Evolutionary conservation across 2,113 vertebrate genomes (phyloP).

Genomic region (Rafetus swinhoei): DNA sequence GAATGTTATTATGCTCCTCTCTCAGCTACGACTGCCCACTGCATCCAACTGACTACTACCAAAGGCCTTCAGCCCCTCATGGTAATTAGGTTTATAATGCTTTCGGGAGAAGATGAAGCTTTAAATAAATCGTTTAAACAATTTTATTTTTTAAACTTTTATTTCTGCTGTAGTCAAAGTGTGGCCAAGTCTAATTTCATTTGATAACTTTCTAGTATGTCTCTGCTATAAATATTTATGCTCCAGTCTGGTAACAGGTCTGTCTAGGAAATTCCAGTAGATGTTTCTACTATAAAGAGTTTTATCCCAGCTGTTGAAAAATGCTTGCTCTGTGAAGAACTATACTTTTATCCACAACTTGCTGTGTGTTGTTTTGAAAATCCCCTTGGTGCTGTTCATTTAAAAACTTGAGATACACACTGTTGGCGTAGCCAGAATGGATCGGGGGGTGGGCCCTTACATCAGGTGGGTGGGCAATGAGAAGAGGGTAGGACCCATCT

Average conservation of each 20-base stretch:
- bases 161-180: background rate
- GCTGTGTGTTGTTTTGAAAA: background rate
- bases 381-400: background rate
- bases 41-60: background rate
- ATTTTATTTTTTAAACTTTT: background rate
- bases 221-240: background rate
- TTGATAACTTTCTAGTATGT: background rate
- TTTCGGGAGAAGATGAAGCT: slow-evolving; percentile 1
- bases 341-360: background rate
- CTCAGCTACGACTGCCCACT: background rate
- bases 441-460: no score
- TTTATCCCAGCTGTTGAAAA: background rate
- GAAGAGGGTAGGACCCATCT: no score
- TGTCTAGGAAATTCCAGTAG: background rate
- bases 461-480: no score
- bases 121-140: background rate
- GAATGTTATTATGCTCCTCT: background rate
- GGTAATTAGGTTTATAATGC: background rate
- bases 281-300: background rate
- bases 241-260: background rate
- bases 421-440: no score
- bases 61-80: background rate
- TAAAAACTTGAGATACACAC: background rate
- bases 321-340: background rate
- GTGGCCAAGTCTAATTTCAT: background rate